Base-by-base conservation (phyloP, 1,140 invertebrate genomes). In the Nebria ingens region DNA sequence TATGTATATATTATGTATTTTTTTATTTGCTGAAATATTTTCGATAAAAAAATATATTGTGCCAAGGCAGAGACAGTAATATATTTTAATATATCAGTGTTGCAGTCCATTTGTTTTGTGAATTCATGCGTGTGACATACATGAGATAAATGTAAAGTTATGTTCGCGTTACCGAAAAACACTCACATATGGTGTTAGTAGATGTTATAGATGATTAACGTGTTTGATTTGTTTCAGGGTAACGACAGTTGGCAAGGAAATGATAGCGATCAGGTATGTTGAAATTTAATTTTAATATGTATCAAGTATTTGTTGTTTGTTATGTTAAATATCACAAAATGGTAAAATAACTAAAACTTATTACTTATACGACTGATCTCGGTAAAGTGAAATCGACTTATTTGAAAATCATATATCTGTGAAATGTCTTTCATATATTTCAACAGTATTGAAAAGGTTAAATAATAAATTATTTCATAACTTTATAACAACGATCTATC, bases 161-260 rank as follows among this genome's bases (percentile, higher is more conserved):
- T 45, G 9, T 12, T 45, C 9, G 3, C 17, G 3, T 9, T 12
- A 9, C 40, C 17, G 40, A 12, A 17, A 9, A 45, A 45, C 9
- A 17, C 9, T 12, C 17, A 29, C 25, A n/a, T n/a, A n/a, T n/a
- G n/a, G n/a, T n/a, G n/a, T n/a, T n/a, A n/a, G n/a, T n/a, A n/a
- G n/a, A n/a, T n/a, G n/a, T n/a, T n/a, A n/a, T n/a, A n/a, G n/a
- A 45, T 11, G 17, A 45, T 45, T 45, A 11, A 45, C 40, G 17
- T 17, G 59, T 61, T 62, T 59, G 69, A 67, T 70, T 61, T 72
- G 59, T 78, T 79, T 45, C 75, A 80, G 78, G 77, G 76, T 59
- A 77, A 75, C 60, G 77, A 79, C 67, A 80, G 76, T 63, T 80
- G 78, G 78, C 77, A 79, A 63, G 76, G 76, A 55, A 77, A 78